Conservation (phyloP, 2,113 vertebrate species). For the Acanthisitta chloris region DNA sequence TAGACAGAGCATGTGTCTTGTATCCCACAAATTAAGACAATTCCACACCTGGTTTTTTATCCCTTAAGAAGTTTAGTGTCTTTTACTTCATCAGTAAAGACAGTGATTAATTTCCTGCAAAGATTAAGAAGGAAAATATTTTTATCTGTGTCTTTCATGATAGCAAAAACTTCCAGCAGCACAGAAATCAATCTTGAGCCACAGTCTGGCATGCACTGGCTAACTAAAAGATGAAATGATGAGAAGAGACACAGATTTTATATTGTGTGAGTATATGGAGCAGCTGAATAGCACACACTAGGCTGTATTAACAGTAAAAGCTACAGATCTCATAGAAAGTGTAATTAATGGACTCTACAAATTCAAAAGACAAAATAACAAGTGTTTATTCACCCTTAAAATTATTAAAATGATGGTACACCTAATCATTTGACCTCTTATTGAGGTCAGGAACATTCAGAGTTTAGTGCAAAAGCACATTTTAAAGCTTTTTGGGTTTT, state of each 20-base stretch:
- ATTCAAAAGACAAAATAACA: not conserved
- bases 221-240: not conserved
- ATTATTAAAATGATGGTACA: not conserved
- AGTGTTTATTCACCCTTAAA: not conserved
- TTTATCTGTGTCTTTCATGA: not conserved
- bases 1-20: not conserved
- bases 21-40: not conserved
- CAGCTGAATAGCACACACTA: not conserved
- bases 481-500: not conserved
- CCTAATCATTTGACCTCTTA: not conserved
- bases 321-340: not conserved
- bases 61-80: not conserved
- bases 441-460: not conserved
- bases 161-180: not conserved
- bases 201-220: not conserved
- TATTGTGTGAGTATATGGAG: fast-evolving
- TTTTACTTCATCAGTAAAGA: not conserved
- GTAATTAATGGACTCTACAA: not conserved
- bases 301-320: not conserved
- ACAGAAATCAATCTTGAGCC: not conserved
- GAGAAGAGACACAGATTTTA: not conserved
- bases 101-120: not conserved
- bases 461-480: not conserved
- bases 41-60: not conserved
- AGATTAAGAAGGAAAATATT: not conserved